These are phyloP conservation scores for Catostylus mosaicus DNA, from an alignment of 30 jellyfish, hydroid and myxozoan species.

Conservation along the genomic window DNA sequence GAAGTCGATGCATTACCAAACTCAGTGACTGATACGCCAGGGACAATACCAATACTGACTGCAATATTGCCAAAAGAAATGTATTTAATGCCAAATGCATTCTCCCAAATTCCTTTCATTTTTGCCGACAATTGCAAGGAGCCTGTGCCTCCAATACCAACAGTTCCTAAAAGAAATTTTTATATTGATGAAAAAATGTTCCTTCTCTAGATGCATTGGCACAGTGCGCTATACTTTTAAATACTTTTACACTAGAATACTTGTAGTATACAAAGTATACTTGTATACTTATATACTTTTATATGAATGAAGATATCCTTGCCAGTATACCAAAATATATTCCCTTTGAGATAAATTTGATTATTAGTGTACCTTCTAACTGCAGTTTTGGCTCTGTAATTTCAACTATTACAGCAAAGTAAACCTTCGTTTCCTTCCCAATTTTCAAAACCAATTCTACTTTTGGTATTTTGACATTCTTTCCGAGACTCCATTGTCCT, in stretches of 20 bases:
- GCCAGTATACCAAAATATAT: no score
- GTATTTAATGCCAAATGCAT: slow-evolving; percentile 73
- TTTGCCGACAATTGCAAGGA: slow-evolving; percentile 65
- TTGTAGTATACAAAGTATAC: no score
- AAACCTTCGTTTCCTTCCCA: slow-evolving; percentile 69
- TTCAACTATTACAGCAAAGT: slow-evolving; percentile 52
- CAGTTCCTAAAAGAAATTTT: slow-evolving; percentile 45
- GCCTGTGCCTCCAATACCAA: slow-evolving; percentile 80
- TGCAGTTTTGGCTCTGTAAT: slow-evolving; percentile 54
- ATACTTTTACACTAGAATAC: no score
- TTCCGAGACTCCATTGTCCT: slow-evolving; percentile 67
- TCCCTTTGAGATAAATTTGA: no score
- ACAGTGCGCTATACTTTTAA: no score
- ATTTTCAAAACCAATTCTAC: slow-evolving; percentile 54
- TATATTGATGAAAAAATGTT: no score
- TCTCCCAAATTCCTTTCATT: slow-evolving; percentile 86
- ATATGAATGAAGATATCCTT: no score
- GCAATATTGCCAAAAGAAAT: slow-evolving; percentile 78
- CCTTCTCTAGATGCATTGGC: background rate
- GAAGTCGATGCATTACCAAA: no score
- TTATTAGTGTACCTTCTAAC: slow-evolving; percentile 55
- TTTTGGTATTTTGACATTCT: slow-evolving; percentile 38
- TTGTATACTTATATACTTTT: no score
- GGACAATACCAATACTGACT: slow-evolving; percentile 62
- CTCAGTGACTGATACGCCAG: slow-evolving; percentile 67